phyloP scores from a whole-genome alignment of 1,140 invertebrate genomes.

The Neodiprion virginianus region DNA sequence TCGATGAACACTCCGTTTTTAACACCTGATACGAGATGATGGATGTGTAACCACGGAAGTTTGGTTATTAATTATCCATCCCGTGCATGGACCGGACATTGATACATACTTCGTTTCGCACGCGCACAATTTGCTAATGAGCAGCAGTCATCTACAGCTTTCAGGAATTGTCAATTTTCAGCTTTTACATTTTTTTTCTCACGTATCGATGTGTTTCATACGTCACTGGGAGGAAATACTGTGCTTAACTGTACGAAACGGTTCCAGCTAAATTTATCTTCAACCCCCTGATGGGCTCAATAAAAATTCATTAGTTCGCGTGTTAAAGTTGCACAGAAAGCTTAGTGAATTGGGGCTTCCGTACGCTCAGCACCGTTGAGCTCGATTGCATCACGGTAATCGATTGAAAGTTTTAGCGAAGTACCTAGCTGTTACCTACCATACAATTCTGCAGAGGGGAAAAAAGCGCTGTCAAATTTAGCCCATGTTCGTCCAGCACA shows the following conservation, averaged over 20 bases:
- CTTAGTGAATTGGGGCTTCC: neutral
- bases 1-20: neutral
- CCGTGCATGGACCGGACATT: neutral
- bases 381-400: neutral
- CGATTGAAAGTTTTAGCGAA: neutral
- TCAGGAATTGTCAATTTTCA: no score
- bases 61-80: neutral
- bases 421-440: neutral
- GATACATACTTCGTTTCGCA: neutral
- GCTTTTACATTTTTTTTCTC: no score
- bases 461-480: neutral
- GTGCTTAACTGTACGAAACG: no score
- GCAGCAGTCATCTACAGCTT: no score
- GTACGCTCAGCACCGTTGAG: constrained; percentile 3
- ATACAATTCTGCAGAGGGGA: neutral
- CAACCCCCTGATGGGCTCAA: neutral
- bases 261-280: no score
- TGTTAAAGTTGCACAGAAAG: neutral
- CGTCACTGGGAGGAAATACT: neutral
- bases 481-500: neutral
- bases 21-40: constrained; percentile 2
- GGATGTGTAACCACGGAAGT: neutral
- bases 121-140: no score
- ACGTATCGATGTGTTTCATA: no score
- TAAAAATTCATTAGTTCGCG: neutral